Evolutionary conservation across 2,113 vertebrate genomes (phyloP).

Genomic region (Rhodinocichla rosea): DNA sequence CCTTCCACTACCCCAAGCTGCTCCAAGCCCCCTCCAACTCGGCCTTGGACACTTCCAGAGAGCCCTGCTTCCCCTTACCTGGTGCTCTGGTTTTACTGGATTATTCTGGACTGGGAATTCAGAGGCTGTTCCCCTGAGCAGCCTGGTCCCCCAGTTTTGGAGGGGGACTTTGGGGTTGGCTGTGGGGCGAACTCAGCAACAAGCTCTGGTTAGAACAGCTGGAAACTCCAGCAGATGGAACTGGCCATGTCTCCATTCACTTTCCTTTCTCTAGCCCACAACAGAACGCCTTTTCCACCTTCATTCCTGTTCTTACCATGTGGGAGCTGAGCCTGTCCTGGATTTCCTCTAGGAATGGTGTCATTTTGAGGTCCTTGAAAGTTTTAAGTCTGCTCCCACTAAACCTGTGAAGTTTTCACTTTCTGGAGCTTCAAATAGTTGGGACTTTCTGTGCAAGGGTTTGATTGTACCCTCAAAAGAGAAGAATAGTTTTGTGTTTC

Average conservation of each 20-base stretch:
- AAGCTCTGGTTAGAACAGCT: neutral
- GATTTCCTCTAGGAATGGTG: neutral
- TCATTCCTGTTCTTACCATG: rapidly evolving
- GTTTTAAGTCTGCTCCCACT: neutral
- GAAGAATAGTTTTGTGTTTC: slow-evolving; percentile 16
- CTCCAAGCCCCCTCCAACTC: rapidly evolving
- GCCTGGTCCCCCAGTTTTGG: neutral
- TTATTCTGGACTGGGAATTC: neutral
- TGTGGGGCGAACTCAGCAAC: neutral
- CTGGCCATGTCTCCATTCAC: neutral
- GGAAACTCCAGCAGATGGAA: neutral
- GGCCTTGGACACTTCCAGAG: neutral
- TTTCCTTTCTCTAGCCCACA: rapidly evolving
- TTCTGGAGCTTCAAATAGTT: slow-evolving; percentile 19
- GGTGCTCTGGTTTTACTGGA: neutral
- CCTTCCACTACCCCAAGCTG: neutral
- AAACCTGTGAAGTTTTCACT: slow-evolving; percentile 38
- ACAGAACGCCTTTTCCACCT: neutral
- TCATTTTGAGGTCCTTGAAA: neutral
- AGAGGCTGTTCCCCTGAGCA: neutral
- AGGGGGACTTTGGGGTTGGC: neutral
- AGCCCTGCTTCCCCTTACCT: neutral
- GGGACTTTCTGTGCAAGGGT: neutral
- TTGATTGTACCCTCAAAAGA: slow-evolving; percentile 24
- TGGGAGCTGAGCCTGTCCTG: neutral